These are phyloP conservation scores for Tenthredo livida DNA, from an alignment of 2,888 invertebrate species.

Conservation along the genomic window DNA sequence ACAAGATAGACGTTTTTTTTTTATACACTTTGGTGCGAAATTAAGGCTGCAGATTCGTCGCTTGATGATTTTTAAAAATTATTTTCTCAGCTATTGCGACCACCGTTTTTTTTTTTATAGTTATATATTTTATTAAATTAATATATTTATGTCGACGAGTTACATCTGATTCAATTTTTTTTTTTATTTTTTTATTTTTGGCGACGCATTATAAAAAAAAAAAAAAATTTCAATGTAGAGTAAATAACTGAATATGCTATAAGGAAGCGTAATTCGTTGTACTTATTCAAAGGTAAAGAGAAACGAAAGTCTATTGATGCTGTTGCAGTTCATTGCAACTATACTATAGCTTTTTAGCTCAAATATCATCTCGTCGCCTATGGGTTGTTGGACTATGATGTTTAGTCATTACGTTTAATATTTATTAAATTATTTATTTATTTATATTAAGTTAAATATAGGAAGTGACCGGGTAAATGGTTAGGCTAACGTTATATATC, in stretches of 20 bases:
- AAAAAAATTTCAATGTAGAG: background rate
- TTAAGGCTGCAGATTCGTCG: background rate
- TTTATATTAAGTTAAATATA: background rate
- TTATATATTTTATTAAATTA: background rate
- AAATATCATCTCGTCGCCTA: slow-evolving; percentile 46
- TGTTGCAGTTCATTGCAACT: slow-evolving; percentile 18
- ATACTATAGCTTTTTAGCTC: slow-evolving; percentile 35
- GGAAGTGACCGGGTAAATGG: slow-evolving; percentile 51
- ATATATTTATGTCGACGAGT: slow-evolving; percentile 17
- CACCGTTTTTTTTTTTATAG: slow-evolving; percentile 19
- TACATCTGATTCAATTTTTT: slow-evolving; percentile 7
- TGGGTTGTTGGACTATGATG: slow-evolving; percentile 46
- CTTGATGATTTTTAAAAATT: background rate
- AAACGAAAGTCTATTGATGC: slow-evolving; percentile 25
- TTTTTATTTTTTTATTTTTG: background rate
- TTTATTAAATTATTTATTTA: slow-evolving; percentile 45
- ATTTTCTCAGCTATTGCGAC: background rate
- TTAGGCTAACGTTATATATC: slow-evolving; percentile 47
- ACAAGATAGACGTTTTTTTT: background rate
- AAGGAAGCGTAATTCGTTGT: background rate
- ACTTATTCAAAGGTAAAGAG: background rate
- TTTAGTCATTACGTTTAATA: slow-evolving; percentile 52
- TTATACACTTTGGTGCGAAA: background rate
- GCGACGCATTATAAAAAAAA: background rate
- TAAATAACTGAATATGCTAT: background rate